Percentiles rank a stretch among this genome's conserved stretches.
Conservation (phyloP, 2,888 invertebrate genomes). For the Graphium colonna region DNA sequence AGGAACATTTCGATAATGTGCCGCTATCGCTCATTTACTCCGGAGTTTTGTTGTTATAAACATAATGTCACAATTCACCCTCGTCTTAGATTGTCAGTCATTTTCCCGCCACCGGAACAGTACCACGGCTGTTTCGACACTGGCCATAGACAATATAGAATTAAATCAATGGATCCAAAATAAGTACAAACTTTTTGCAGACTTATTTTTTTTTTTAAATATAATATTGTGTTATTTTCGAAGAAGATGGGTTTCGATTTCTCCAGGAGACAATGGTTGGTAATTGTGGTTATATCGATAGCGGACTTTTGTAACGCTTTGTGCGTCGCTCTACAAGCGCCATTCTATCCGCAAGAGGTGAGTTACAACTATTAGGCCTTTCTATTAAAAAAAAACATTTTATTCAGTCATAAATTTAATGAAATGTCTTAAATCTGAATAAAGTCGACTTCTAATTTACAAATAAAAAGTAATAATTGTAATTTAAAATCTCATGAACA, state of each 20-base stretch:
- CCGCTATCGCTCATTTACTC: not conserved
- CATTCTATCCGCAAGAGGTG: conserved; percentile 92
- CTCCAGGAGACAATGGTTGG: conserved; percentile 87
- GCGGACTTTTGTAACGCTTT: conserved; percentile 92
- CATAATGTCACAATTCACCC: conserved; percentile 40
- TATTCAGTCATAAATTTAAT: no score
- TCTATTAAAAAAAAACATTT: no score
- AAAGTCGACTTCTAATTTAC: no score
- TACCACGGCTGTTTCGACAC: conserved; percentile 32
- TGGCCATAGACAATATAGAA: conserved; percentile 24
- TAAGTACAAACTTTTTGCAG: no score
- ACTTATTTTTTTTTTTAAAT: not conserved
- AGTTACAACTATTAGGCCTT: no score
- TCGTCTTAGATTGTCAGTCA: conserved; percentile 42
- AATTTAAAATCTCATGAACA: no score
- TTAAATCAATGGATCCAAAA: conserved; percentile 1
- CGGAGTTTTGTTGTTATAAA: conserved; percentile 30
- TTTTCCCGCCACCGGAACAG: conserved; percentile 40
- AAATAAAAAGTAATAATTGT: no score
- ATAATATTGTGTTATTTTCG: not conserved
- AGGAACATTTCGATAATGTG: conserved; percentile 3
- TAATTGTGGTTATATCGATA: conserved; percentile 87
- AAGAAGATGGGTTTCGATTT: conserved; percentile 81
- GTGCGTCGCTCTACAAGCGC: conserved; percentile 70
- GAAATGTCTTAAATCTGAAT: no score